Evolutionary conservation across 2,888 invertebrate species (phyloP).

Genomic region (Boloria selene): DNA sequence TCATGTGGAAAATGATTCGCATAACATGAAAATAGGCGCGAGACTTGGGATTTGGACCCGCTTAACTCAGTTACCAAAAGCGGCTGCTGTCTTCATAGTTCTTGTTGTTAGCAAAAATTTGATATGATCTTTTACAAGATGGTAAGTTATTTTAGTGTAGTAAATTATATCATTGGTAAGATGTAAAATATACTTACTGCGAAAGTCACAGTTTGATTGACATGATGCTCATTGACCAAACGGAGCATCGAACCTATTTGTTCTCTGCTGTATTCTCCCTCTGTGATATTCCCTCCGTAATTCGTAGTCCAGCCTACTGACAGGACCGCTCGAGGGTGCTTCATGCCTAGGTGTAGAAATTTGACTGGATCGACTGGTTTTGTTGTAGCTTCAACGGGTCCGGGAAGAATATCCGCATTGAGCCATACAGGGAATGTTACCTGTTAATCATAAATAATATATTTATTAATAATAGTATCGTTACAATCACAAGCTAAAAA

Average conservation of each 20-base stretch:
- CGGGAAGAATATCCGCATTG: conserved; percentile 92
- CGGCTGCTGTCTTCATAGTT: no score
- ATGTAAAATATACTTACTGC: conserved; percentile 74
- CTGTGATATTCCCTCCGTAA: conserved; percentile 76
- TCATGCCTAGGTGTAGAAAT: conserved; percentile 84
- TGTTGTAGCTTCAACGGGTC: conserved; percentile 84
- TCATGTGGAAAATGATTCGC: no score
- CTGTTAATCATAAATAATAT: conserved; percentile 72
- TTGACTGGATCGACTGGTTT: conserved; percentile 84
- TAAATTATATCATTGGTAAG: no score
- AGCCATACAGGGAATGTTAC: conserved; percentile 90
- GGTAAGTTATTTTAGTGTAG: no score
- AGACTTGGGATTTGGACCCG: no score
- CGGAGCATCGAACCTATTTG: conserved; percentile 87
- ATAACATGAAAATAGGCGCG: no score
- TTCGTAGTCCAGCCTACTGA: conserved; percentile 94
- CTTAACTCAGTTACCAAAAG: no score
- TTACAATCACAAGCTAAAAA: no score
- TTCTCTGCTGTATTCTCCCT: conserved; percentile 83
- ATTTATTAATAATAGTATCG: no score
- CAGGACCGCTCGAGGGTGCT: conserved; percentile 85
- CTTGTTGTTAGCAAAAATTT: no score
- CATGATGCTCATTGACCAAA: conserved; percentile 75
- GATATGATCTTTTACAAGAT: no score
- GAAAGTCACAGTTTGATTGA: conserved; percentile 89